phyloP scores from a whole-genome alignment of 2,888 invertebrate species.

The Scaptomyza parva region DNA sequence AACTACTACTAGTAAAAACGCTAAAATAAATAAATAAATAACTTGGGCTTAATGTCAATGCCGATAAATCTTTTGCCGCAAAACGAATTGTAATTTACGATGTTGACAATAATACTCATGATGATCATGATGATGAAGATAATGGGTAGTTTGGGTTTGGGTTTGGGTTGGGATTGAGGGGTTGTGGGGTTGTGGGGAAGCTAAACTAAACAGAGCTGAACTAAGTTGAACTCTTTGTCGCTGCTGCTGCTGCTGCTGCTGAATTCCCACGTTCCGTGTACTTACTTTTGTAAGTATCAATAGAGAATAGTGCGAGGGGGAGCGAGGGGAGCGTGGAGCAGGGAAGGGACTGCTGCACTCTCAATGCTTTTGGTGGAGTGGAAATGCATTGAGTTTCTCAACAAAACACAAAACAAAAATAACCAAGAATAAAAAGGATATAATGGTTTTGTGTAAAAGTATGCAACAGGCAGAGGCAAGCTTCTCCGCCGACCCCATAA shows the following conservation, averaged over 20 bases:
- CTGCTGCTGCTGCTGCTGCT: no score
- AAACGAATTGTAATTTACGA: slow-evolving; percentile 51
- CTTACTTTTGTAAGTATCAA: neutral
- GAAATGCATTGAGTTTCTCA: no score
- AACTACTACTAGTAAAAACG: slow-evolving; percentile 1
- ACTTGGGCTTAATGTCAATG: slow-evolving; percentile 59
- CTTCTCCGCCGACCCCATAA: no score
- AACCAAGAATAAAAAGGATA: no score
- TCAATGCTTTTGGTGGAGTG: slow-evolving; percentile 5
- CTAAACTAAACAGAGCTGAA: slow-evolving; percentile 22
- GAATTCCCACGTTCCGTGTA: slow-evolving; percentile 43
- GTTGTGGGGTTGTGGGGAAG: no score
- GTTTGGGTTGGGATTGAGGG: no score
- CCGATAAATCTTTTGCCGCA: slow-evolving; percentile 55
- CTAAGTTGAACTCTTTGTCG: slow-evolving; percentile 39
- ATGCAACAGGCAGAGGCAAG: no score
- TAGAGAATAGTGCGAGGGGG: neutral
- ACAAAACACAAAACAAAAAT: neutral
- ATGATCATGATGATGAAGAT: neutral
- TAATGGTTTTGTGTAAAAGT: no score
- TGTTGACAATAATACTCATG: slow-evolving; percentile 27
- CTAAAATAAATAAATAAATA: slow-evolving; percentile 34
- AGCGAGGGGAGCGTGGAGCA: neutral
- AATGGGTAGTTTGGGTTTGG: no score
- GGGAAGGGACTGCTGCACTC: neutral